These are phyloP conservation scores for Euwallacea fornicatus DNA, from an alignment of 1,140 invertebrate species.

Conservation along the genomic window DNA sequence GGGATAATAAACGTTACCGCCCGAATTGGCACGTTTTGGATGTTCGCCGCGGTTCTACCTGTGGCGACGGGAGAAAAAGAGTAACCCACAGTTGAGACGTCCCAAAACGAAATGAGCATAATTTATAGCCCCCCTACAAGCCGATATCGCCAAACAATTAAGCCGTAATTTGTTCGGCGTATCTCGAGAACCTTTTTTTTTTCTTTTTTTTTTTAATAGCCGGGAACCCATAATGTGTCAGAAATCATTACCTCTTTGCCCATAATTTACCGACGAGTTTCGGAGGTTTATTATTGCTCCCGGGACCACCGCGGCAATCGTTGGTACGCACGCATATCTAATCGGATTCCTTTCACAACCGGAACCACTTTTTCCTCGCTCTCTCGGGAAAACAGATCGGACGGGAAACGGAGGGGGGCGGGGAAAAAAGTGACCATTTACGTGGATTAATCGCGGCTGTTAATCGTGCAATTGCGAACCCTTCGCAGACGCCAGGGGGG, in stretches of 20 bases:
- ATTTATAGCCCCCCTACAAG: constrained; percentile 12
- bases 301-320: constrained; percentile 11
- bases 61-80: background rate
- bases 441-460: too few species aligned
- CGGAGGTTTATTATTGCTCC: constrained; percentile 16
- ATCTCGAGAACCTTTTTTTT: constrained; percentile 20
- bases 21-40: background rate
- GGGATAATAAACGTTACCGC: background rate
- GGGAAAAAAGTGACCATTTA: too few species aligned
- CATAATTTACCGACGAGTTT: constrained; percentile 23
- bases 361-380: too few species aligned
- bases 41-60: background rate
- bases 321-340: too few species aligned
- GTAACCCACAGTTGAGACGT: too few species aligned
- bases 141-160: constrained; percentile 24
- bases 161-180: constrained; percentile 20
- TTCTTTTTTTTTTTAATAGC: constrained; percentile 10
- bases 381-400: too few species aligned
- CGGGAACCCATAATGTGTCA: constrained; percentile 26
- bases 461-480: too few species aligned
- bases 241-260: constrained; percentile 22
- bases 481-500: too few species aligned
- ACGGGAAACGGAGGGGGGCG: too few species aligned
- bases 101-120: background rate
- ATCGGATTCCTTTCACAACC: too few species aligned